Conservation (phyloP, 2,797 vertebrate genomes). For the Hydrocynus forskahlii region DNA sequence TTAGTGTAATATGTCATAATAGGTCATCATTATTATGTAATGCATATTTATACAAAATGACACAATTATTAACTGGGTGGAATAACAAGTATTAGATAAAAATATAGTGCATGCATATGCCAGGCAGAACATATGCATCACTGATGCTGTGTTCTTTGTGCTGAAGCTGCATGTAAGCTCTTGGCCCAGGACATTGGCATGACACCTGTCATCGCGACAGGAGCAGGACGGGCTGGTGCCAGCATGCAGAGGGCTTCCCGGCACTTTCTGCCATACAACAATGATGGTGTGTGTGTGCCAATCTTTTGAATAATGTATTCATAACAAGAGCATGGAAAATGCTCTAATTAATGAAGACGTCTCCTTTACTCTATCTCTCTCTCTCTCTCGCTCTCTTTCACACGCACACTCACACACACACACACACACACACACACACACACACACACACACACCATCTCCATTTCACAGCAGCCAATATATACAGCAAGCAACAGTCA, state of each 20-base stretch:
- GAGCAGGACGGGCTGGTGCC: constrained; percentile 15
- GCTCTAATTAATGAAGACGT: constrained; percentile 32
- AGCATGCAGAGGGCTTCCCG: constrained; percentile 31
- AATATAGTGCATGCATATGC: constrained; percentile 4
- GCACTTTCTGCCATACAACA: constrained; percentile 8
- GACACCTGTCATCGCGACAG: constrained; percentile 40
- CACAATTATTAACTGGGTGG: background rate
- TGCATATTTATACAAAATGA: background rate
- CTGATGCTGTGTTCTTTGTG: constrained; percentile 36
- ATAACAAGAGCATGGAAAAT: constrained; percentile 17
- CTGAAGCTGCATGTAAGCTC: constrained; percentile 27
- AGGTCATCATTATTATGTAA: too few relatives aligned
- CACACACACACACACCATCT: background rate
- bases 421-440: constrained; percentile 1
- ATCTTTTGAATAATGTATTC: constrained; percentile 22
- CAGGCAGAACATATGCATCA: constrained; percentile 32
- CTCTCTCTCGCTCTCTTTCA: too few relatives aligned
- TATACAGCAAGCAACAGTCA: background rate
- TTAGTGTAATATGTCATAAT: too few relatives aligned
- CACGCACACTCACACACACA: background rate
- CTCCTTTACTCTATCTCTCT: background rate
- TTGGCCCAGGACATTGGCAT: constrained; percentile 27
- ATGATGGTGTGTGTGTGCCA: background rate
- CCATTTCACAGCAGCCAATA: background rate
- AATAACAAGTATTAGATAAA: background rate